Evolutionary conservation across 2,797 vertebrate species (phyloP).

Genomic region (Cryptoblepharus egeriae): DNA sequence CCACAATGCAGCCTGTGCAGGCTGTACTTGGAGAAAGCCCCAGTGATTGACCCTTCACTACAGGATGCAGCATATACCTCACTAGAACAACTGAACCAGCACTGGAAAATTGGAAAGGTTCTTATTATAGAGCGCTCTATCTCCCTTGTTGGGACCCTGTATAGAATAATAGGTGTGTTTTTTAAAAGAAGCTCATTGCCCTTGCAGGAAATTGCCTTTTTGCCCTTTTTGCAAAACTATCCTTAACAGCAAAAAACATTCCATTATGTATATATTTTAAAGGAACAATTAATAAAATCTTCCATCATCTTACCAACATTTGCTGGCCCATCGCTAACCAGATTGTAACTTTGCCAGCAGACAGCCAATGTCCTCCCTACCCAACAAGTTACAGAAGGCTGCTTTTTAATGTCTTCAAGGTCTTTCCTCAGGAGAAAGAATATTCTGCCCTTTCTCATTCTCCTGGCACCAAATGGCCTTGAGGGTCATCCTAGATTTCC

Average conservation of each 20-base stretch:
- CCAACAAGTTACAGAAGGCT: neutral
- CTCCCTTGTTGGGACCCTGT: neutral
- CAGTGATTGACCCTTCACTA: too few relatives aligned
- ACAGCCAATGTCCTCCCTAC: neutral
- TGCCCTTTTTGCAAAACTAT: neutral
- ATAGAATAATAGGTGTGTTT: neutral
- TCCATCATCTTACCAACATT: neutral
- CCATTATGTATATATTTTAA: neutral
- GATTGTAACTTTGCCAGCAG: rapidly evolving
- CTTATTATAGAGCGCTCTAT: neutral
- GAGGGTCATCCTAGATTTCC: constrained; percentile 2
- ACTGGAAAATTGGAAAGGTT: too few relatives aligned
- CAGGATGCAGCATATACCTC: too few relatives aligned
- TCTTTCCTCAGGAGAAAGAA: neutral
- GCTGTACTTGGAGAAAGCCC: too few relatives aligned
- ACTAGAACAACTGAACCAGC: too few relatives aligned
- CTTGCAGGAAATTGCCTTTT: neutral
- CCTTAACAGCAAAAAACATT: neutral
- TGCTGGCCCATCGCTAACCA: neutral
- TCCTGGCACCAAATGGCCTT: neutral
- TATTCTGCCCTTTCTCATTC: neutral
- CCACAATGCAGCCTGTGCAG: too few relatives aligned
- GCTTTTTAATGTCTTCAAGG: neutral
- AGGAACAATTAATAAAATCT: neutral
- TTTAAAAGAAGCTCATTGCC: neutral